A percentile compares a stretch with the other conserved stretches of the same genome.
Evolutionary conservation across 2,113 vertebrate species (phyloP).

Genomic region (Microtus montanus): DNA sequence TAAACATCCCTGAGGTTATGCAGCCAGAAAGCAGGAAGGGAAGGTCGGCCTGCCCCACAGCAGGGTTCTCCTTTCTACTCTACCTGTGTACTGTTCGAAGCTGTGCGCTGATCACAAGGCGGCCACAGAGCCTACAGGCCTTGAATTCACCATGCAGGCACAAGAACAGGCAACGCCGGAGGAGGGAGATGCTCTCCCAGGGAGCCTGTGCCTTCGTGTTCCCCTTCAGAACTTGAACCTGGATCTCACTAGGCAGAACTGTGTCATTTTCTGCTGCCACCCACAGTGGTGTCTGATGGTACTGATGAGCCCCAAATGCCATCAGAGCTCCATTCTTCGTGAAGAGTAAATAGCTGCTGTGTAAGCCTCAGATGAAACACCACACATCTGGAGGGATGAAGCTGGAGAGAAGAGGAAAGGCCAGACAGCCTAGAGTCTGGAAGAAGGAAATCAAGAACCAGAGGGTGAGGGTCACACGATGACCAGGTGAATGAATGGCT

Average conservation of each 20-base stretch:
- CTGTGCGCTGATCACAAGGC: neutral
- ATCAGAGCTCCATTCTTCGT: neutral
- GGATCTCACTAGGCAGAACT: neutral
- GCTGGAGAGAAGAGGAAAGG: neutral
- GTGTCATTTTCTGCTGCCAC: no score
- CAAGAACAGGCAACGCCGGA: no score
- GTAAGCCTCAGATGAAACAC: neutral
- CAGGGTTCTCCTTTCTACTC: neutral
- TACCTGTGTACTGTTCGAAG: no score
- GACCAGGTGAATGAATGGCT: neutral
- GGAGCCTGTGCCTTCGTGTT: neutral
- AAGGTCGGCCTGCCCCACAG: no score
- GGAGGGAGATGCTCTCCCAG: neutral
- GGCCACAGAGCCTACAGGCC: neutral
- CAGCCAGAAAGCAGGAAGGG: neutral
- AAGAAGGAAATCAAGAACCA: neutral
- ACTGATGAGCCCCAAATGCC: neutral
- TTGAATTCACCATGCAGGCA: neutral
- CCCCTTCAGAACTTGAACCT: neutral
- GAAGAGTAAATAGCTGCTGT: neutral
- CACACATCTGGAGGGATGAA: neutral
- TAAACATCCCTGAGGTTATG: neutral
- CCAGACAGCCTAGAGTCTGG: neutral
- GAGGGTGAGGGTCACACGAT: neutral
- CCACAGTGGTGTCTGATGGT: no score